Conservation (phyloP, 2,113 vertebrate species). For the Arothron firmamentum region DNA sequence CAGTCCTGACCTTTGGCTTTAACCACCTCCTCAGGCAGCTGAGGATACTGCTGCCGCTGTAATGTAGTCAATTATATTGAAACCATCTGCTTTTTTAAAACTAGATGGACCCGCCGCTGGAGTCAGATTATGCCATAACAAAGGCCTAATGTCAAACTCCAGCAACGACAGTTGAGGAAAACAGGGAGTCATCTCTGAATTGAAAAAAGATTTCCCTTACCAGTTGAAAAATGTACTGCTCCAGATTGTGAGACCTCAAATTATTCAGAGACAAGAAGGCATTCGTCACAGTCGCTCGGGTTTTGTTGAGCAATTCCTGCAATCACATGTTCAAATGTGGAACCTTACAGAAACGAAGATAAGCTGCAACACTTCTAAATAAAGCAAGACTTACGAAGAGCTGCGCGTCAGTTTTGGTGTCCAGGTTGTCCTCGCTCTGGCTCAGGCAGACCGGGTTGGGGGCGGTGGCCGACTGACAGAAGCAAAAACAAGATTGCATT, state of each 20-base stretch:
- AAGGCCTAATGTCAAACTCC: too few relatives aligned
- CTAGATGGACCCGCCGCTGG: background rate
- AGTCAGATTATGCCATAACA: too few relatives aligned
- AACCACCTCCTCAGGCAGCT: conserved; percentile 7
- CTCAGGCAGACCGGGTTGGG: background rate
- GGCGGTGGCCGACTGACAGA: conserved; percentile 33
- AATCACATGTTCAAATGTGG: background rate
- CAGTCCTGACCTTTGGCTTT: conserved; percentile 27
- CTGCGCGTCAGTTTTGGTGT: conserved; percentile 50
- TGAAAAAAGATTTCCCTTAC: conserved; percentile 39
- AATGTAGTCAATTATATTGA: background rate
- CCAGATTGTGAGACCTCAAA: background rate
- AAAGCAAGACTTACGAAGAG: conserved; percentile 45
- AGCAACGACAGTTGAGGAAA: too few relatives aligned
- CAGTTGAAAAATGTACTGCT: conserved; percentile 36
- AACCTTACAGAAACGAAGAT: conserved; percentile 5
- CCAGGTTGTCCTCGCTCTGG: conserved; percentile 14
- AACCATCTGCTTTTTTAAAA: background rate
- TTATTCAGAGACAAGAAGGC: conserved; percentile 32
- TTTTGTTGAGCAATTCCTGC: conserved; percentile 56
- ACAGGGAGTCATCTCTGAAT: conserved; percentile 18
- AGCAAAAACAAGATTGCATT: background rate
- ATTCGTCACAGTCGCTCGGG: conserved; percentile 18
- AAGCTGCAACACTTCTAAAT: background rate
- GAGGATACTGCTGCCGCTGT: conserved; percentile 46